These are phyloP conservation scores for Hippopotamus amphibius DNA, from an alignment of 2,113 vertebrate genomes.

Conservation along the genomic window DNA sequence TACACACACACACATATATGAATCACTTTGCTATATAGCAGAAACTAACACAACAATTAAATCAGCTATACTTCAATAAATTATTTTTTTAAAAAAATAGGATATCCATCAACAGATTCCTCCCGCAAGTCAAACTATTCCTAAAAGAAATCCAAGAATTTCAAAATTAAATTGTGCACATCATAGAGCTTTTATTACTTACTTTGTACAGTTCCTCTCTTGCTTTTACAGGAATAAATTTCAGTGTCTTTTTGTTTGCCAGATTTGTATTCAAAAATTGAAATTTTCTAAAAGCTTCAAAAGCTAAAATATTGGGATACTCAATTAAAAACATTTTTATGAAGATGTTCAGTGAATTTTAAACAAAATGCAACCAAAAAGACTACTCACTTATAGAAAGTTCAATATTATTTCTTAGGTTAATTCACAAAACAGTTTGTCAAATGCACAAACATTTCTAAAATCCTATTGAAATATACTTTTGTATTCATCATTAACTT, in stretches of 20 bases:
- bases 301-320: not conserved
- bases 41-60: no score
- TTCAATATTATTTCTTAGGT: not conserved
- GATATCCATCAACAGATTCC: not conserved
- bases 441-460: constrained; percentile 23
- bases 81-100: not conserved
- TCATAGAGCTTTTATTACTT: not conserved
- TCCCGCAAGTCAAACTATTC: constrained; percentile 25
- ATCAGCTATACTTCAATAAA: no score
- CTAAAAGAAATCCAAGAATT: not conserved
- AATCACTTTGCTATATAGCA: no score
- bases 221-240: not conserved
- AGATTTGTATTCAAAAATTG: not conserved
- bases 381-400: not conserved
- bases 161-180: constrained; percentile 5
- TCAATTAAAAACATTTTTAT: not conserved
- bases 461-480: not conserved
- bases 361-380: not conserved
- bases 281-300: not conserved
- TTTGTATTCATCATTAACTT: constrained; percentile 27
- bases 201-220: not conserved
- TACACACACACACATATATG: no score
- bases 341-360: constrained; percentile 33
- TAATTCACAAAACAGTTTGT: constrained; percentile 31
- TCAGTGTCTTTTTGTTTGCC: not conserved